A percentile compares a stretch with the other conserved stretches of the same genome.
These are phyloP conservation scores for Wiebesia pumilae DNA, from an alignment of 1,140 invertebrate species.

Conservation along the genomic window DNA sequence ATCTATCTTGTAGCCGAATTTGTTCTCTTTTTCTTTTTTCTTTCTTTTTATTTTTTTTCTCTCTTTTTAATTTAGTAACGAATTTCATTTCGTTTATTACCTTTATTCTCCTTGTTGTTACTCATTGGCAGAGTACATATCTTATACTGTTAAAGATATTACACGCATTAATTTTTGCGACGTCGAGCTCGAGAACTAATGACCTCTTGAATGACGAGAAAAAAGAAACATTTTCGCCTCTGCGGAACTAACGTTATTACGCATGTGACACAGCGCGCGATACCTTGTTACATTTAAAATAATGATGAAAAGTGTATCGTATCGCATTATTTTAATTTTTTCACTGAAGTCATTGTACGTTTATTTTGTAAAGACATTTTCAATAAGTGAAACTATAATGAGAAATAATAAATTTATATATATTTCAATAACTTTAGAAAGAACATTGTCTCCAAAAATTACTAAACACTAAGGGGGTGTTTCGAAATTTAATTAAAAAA, in stretches of 20 bases:
- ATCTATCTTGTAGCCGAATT: background rate
- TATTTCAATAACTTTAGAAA: background rate
- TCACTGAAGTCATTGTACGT: conserved; percentile 13
- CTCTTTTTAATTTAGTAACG: background rate
- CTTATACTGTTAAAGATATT: background rate
- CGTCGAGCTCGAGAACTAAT: conserved; percentile 12
- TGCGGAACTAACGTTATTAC: conserved; percentile 16
- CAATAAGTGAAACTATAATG: background rate
- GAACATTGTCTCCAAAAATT: conserved; percentile 20
- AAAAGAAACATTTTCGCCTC: conserved; percentile 24
- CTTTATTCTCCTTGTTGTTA: background rate
- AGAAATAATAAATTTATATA: conserved; percentile 33
- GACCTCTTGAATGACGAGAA: conserved; percentile 15
- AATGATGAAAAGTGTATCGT: conserved; percentile 26
- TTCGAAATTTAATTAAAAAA: conserved; percentile 15
- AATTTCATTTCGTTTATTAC: conserved; percentile 32
- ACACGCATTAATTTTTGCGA: background rate
- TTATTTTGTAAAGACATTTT: conserved; percentile 40
- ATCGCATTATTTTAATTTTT: conserved; percentile 45
- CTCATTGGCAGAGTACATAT: background rate
- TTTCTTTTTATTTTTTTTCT: background rate
- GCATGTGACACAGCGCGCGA: conserved; percentile 33
- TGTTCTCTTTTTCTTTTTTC: conserved; percentile 20
- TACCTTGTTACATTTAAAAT: conserved; percentile 24
- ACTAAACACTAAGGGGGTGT: background rate